Percentiles rank a stretch among this genome's conserved stretches.
Evolutionary conservation across 2,888 invertebrate species (phyloP).

Genomic region (Teleiodes luculella): DNA sequence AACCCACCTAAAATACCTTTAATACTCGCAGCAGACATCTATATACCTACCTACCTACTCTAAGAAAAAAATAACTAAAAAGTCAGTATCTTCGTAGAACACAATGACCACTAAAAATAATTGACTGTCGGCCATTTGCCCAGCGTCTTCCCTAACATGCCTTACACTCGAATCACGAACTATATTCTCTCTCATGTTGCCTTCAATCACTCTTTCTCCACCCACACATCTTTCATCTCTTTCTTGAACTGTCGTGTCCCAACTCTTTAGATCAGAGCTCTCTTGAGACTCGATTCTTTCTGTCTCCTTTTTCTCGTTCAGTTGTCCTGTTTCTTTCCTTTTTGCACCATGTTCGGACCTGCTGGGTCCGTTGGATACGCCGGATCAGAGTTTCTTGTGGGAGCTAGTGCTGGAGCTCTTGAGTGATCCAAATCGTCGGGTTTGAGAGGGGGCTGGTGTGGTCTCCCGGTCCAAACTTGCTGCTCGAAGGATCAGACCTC

Average conservation of each 20-base stretch:
- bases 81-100: conserved; percentile 45
- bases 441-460: conserved; percentile 41
- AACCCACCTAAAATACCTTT: too few relatives aligned
- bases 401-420: conserved; percentile 66
- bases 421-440: conserved; percentile 58
- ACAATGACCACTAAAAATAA: conserved; percentile 59
- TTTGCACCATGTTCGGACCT: conserved; percentile 31
- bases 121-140: conserved; percentile 52
- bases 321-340: neutral
- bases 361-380: conserved; percentile 42
- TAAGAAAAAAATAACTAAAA: conserved; percentile 46
- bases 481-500: conserved; percentile 68
- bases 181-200: conserved; percentile 51
- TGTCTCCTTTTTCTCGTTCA: neutral
- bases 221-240: conserved; percentile 35
- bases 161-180: conserved; percentile 16
- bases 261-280: neutral
- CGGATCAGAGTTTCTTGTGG: conserved; percentile 74
- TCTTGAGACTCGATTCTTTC: too few relatives aligned
- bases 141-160: conserved; percentile 33
- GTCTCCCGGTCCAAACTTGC: conserved; percentile 69
- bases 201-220: conserved; percentile 28
- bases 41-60: conserved; percentile 26
- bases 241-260: neutral
- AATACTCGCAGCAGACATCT: conserved; percentile 9